Base-by-base conservation (phyloP, 1,140 invertebrate genomes). In the Xylocopa sonorina region DNA sequence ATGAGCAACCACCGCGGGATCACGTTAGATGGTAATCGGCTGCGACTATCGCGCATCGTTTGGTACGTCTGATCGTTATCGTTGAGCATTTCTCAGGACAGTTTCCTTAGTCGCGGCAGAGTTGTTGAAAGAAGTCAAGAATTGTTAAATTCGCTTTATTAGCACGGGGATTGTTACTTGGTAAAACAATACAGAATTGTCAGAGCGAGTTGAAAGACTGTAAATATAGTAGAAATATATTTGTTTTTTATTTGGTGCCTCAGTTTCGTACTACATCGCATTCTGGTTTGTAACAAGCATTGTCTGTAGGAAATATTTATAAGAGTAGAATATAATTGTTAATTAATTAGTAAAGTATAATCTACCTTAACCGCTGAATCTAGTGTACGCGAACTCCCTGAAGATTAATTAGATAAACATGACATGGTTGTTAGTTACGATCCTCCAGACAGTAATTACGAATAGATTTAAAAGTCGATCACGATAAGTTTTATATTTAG, bases 1-100 rank as follows among this genome's bases (percentile, higher is more conserved):
- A 83, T 58, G 34, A 64, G 21, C 34, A 51, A n/a, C 3, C 27
- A 43, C 38, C 24, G 12, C 12, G 67, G 18, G 32, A 53, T n/a
- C 32, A 16, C 41, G n/a, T 27, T 29, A 3, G 50, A 66, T 18
- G 50, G 2, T 66, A 55, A 66, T 66, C 73, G 34, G 7, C 24
- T 16, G n/a, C 16, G 18, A 50, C 12, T 10, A 27, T 34, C 16
- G 51, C 9, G 32, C 34, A 32, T 46, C 38, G 53, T 43, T 14
- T 57, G 24, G 14, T 18, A n/a, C 34, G 38, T 38, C 68, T 27
- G 27, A 29, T 38, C 38, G 38, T 38, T 9, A 9, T 9, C 9
- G 38, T 18, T 18, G n/a, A 72, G 53, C 27, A 24, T 53, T 51
- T 64, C 41, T 38, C 32, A 21, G 50, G 1, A 9, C 3, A 9